A percentile compares a stretch with the other conserved stretches of the same genome.
These are phyloP conservation scores for Hippopotamus amphibius DNA, from an alignment of 2,113 vertebrate species.

Conservation along the genomic window DNA sequence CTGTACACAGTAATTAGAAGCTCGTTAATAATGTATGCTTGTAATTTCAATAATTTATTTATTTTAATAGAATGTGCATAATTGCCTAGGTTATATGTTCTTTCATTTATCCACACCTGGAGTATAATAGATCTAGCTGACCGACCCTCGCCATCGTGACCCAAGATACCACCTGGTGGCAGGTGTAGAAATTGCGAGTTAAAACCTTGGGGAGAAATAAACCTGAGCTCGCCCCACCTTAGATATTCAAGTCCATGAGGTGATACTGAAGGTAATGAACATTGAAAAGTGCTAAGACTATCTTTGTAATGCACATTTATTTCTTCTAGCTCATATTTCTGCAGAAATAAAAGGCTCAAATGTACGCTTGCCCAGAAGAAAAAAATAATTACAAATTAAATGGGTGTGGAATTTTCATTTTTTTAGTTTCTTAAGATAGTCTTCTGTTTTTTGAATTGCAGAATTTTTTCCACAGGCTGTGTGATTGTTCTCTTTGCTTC, in stretches of 20 bases:
- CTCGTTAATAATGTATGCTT: slow-evolving; percentile 53
- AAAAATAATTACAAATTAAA: not conserved
- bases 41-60: slow-evolving; percentile 13
- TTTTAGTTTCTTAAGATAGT: slow-evolving; percentile 1
- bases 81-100: not conserved
- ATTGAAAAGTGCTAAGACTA: not conserved
- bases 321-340: not conserved
- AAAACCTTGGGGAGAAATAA: not conserved
- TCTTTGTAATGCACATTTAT: not conserved
- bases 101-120: not conserved
- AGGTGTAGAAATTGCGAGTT: not conserved
- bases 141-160: not conserved
- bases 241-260: not conserved
- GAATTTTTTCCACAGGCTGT: not conserved
- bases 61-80: not conserved
- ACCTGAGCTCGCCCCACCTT: not conserved
- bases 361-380: slow-evolving; percentile 6
- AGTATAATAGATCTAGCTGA: not conserved
- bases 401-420: slow-evolving; percentile 18
- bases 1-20: not conserved
- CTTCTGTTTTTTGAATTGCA: not conserved
- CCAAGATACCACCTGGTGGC: slow-evolving; percentile 47
- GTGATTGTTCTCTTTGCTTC: not conserved
- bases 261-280: not conserved
- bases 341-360: not conserved